Percentiles rank a stretch among this genome's conserved stretches.
Evolutionary conservation across 2,888 invertebrate genomes (phyloP).

Genomic region (Leptura quadrifasciata): DNA sequence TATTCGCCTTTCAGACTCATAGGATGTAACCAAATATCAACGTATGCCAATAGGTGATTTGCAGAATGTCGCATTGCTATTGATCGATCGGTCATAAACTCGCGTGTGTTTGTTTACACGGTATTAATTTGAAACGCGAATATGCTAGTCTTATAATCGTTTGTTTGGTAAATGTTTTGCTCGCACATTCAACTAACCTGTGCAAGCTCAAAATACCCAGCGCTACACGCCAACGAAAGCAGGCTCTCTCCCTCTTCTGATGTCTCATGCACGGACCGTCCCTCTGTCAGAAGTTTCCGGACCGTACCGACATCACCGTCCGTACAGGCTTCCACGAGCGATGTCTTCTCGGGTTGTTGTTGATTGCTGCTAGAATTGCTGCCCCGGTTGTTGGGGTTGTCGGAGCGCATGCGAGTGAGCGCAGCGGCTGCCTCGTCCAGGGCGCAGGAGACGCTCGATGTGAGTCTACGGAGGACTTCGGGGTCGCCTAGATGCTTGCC

Average conservation of each 20-base stretch:
- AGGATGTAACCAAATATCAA: no score
- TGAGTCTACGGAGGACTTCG: slow-evolving; percentile 89
- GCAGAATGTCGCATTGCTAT: no score
- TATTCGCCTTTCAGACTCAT: no score
- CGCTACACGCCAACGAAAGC: slow-evolving; percentile 96
- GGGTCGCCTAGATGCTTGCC: slow-evolving; percentile 91
- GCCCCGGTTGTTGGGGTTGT: slow-evolving; percentile 75
- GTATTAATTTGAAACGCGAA: no score
- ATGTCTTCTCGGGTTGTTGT: slow-evolving; percentile 74
- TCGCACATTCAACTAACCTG: slow-evolving; percentile 79
- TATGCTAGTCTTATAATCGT: no score
- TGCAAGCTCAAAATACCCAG: slow-evolving; percentile 97
- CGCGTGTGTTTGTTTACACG: no score
- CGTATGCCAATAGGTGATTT: no score
- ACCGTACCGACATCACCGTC: slow-evolving; percentile 97
- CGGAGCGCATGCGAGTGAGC: slow-evolving; percentile 95
- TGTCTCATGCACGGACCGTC: slow-evolving; percentile 95
- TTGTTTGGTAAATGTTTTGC: not conserved
- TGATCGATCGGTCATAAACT: no score
- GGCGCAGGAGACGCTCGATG: slow-evolving; percentile 90
- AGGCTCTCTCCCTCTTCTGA: slow-evolving; percentile 98
- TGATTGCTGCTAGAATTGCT: slow-evolving; percentile 31
- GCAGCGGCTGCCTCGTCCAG: slow-evolving; percentile 98
- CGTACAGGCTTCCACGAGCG: slow-evolving; percentile 93
- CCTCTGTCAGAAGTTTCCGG: slow-evolving; percentile 92